Percentiles rank a stretch among this genome's conserved stretches.
phyloP scores from a whole-genome alignment of 2,113 vertebrate genomes.

The Aldabrachelys gigantea region DNA sequence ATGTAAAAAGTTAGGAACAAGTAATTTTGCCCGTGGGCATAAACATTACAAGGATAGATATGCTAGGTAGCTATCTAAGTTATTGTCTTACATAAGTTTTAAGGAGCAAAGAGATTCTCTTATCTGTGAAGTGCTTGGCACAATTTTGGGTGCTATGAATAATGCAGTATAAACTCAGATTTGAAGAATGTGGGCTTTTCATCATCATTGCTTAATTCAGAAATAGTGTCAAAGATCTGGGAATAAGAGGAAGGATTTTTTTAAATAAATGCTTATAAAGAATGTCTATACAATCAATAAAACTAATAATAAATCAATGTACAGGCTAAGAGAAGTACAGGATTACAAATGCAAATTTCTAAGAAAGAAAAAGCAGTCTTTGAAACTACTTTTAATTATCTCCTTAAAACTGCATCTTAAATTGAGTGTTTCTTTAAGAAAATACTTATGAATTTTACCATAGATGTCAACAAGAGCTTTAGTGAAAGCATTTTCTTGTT shows the following conservation, averaged over 20 bases:
- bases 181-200: neutral
- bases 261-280: neutral
- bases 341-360: neutral
- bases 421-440: neutral
- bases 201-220: neutral
- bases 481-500: neutral
- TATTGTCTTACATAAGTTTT: neutral
- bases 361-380: neutral
- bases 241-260: neutral
- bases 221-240: neutral
- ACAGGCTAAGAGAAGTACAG: neutral
- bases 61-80: neutral
- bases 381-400: fast-evolving
- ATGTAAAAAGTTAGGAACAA: neutral
- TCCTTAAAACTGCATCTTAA: neutral
- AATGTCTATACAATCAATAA: neutral
- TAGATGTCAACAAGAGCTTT: neutral
- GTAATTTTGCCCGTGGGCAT: neutral
- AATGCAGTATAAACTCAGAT: neutral
- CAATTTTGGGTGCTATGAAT: neutral
- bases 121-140: neutral
- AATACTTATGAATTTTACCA: neutral
- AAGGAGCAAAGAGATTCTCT: neutral
- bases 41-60: neutral
- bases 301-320: neutral